Base-by-base conservation (phyloP, 1,140 invertebrate species). In the Archegozetes longisetosus region DNA sequence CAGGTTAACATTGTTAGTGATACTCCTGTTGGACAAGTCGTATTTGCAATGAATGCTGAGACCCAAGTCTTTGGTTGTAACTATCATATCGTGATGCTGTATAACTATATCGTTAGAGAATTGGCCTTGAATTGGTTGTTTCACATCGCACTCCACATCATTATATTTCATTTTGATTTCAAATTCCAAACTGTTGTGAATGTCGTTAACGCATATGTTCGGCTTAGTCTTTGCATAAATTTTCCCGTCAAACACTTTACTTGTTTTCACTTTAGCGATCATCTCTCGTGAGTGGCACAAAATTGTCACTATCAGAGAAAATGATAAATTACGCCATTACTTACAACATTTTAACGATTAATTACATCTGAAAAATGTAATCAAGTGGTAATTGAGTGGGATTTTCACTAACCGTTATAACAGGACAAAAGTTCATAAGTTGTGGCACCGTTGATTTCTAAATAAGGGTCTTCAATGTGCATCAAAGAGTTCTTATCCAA, bases 71-170 rank as follows among this genome's bases (percentile, higher is more conserved):
- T 87, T 88, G 49, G 87, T 90, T 47, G 90, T 94, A 50, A 94
- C 88, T 65, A 94, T 92, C 62, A 86, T 89, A 70, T 93, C 88
- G 73, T 94, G 89, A 73, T 93, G 88, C 70, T 94, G 88, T 66
- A 91, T 90, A 32, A 91, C 84, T 14, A 89, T 84, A 73, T 90
- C 87, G 71, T 88, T 90, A 60, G 87, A 73, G 65, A 88, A 91
- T 65, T 84, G 81, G 55, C 71, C 64, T 4, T 24, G 24, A 22
- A 51, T 56, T 58, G 62, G 17, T 55, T 67, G 65, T 25, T 66
- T 66, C 9, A 68, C 67, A 55, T 66, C 67, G 50, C 67, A 68
- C 26, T 67, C 60, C 1, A 67, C 49, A 51, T 69, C 68, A 48
- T 69, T 62, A 53, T 65, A 69, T 12, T 64, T 53, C 68, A 69